Evolutionary conservation across 2,888 invertebrate genomes (phyloP).

Genomic region (Drosophila fungiperda): DNA sequence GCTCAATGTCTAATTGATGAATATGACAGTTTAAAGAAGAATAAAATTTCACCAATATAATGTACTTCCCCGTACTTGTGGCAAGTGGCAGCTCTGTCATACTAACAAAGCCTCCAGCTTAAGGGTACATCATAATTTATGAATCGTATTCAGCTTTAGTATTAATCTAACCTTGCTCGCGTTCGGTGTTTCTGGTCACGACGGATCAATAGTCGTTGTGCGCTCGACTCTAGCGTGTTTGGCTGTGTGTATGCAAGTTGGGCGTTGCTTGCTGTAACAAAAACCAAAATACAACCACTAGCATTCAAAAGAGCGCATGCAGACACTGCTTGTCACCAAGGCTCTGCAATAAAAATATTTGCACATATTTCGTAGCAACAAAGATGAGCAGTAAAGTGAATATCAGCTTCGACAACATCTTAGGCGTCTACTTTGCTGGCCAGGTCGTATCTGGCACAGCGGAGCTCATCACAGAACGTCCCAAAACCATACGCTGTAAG

Average conservation of each 20-base stretch:
- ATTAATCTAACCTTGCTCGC: slow-evolving; percentile 56
- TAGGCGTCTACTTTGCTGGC: slow-evolving; percentile 84
- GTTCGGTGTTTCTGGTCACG: slow-evolving; percentile 39
- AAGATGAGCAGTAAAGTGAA: slow-evolving; percentile 83
- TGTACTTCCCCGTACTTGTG: slow-evolving; percentile 21
- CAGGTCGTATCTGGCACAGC: slow-evolving; percentile 83
- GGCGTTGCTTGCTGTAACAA: slow-evolving; percentile 31
- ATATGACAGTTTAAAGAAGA: not conserved
- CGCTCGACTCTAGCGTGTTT: slow-evolving; percentile 1
- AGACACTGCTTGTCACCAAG: slow-evolving; percentile 45
- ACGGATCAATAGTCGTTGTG: slow-evolving; percentile 17
- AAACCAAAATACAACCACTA: slow-evolving; percentile 19
- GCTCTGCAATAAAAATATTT: not conserved
- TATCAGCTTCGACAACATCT: slow-evolving; percentile 82
- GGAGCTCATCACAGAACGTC: slow-evolving; percentile 82
- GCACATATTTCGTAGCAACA: not conserved
- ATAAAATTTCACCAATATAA: not conserved
- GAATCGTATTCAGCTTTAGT: slow-evolving; percentile 52
- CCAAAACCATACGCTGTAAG: slow-evolving; percentile 84
- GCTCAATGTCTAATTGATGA: not conserved
- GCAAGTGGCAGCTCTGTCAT: not conserved
- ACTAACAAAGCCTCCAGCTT: not conserved
- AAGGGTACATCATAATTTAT: slow-evolving; percentile 13
- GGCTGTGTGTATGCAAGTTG: slow-evolving; percentile 2
- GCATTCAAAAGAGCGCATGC: slow-evolving; percentile 31